phyloP scores from a whole-genome alignment of 2,888 invertebrate species.

The Eulithis testata region DNA sequence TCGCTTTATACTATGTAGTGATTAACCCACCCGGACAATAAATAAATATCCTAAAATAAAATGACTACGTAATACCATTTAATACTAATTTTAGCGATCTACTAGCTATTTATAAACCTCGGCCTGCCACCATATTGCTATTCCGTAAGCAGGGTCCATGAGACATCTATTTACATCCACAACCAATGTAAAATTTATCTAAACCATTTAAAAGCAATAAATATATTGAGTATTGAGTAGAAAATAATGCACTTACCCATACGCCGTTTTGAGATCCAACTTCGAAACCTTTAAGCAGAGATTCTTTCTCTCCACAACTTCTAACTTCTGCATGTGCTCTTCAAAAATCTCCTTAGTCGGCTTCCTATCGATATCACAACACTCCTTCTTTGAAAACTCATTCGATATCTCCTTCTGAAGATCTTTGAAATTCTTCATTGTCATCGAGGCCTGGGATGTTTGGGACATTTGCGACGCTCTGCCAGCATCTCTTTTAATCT shows the following conservation, averaged over 20 bases:
- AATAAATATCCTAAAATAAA: no score
- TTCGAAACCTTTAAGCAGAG: conserved; percentile 63
- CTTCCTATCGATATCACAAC: conserved; percentile 60
- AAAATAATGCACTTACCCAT: conserved; percentile 58
- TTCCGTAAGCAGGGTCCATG: no score
- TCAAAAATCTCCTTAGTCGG: conserved; percentile 62
- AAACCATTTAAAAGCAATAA: no score
- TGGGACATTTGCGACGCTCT: conserved; percentile 48
- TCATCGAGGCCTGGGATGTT: conserved; percentile 49
- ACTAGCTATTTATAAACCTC: no score
- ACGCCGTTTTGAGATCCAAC: conserved; percentile 61
- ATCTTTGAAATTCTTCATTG: conserved; percentile 72
- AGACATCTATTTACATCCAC: no score
- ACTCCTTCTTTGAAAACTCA: conserved; percentile 65
- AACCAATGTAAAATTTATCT: no score
- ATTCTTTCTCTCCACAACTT: conserved; percentile 53
- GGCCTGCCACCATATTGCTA: no score
- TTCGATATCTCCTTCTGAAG: conserved; percentile 66
- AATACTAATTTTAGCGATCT: no score
- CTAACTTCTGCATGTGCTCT: conserved; percentile 58
- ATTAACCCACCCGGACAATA: no score
- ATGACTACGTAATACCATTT: no score
- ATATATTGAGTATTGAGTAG: no score
- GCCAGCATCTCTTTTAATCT: conserved; percentile 45
- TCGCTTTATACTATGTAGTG: no score